A percentile compares a stretch with the other conserved stretches of the same genome.
phyloP scores from a whole-genome alignment of 2,888 invertebrate genomes.

The Mellilla xanthometata region DNA sequence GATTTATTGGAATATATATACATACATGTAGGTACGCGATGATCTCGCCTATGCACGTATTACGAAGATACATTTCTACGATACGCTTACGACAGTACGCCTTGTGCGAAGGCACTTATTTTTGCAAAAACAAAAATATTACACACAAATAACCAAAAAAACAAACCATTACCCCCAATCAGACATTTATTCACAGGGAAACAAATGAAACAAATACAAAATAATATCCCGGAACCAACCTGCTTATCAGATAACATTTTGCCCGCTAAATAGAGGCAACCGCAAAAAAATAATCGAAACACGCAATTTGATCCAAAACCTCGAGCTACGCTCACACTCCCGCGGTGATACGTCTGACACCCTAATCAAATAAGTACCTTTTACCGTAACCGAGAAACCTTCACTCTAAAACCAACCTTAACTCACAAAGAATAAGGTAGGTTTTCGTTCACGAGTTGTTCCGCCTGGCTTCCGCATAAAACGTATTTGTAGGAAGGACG shows the following conservation, averaged over 20 bases:
- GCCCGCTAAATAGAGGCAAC: conserved; percentile 11
- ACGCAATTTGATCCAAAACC: conserved; percentile 80
- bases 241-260: conserved; percentile 18
- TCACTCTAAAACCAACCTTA: conserved; percentile 42
- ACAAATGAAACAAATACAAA: too few relatives aligned
- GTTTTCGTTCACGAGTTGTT: conserved; percentile 40
- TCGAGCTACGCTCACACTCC: conserved; percentile 75
- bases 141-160: too few relatives aligned
- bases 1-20: too few relatives aligned
- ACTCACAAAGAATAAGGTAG: conserved; percentile 42
- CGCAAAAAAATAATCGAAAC: conserved; percentile 70
- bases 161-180: too few relatives aligned
- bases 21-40: too few relatives aligned
- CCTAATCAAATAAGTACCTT: conserved; percentile 83
- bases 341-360: conserved; percentile 81
- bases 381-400: conserved; percentile 58
- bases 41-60: too few relatives aligned
- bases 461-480: conserved; percentile 81
- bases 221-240: too few relatives aligned
- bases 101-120: too few relatives aligned
- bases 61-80: too few relatives aligned
- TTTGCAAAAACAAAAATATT: too few relatives aligned
- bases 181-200: too few relatives aligned
- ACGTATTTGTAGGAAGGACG: conserved; percentile 83
- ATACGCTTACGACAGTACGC: too few relatives aligned